Percentiles rank a stretch among this genome's conserved stretches.
Evolutionary conservation across 2,113 vertebrate genomes (phyloP).

Genomic region (Caloenas nicobarica): DNA sequence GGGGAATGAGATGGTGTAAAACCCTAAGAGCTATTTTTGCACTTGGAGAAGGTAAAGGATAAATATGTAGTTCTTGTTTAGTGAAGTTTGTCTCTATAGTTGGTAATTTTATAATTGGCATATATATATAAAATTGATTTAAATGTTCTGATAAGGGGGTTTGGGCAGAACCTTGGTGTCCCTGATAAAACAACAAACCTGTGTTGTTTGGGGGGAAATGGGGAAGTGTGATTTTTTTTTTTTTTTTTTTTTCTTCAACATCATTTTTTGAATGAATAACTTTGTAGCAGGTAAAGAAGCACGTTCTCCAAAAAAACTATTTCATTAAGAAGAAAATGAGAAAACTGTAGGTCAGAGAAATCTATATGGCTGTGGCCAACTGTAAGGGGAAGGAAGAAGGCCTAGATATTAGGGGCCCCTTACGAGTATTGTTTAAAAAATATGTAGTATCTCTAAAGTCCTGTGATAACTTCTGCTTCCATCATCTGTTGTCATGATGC

Average conservation of each 20-base stretch:
- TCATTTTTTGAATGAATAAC: not conserved
- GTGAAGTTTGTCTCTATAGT: not conserved
- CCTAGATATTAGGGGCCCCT: not conserved
- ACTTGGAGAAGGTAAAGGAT: not conserved
- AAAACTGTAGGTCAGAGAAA: not conserved
- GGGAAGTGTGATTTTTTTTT: not conserved
- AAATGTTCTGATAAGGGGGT: not conserved
- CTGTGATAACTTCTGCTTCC: not conserved
- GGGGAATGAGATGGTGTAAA: not conserved
- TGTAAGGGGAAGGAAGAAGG: not conserved
- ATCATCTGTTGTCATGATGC: not conserved
- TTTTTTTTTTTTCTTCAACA: not conserved
- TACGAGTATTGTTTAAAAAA: not conserved
- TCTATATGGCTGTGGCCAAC: not conserved
- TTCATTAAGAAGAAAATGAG: not conserved
- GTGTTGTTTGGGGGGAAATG: not conserved
- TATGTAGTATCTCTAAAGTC: not conserved
- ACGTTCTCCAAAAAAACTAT: not conserved
- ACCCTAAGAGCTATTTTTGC: not conserved
- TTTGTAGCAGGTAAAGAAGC: not conserved
- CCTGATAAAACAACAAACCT: not conserved
- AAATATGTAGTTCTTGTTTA: not conserved
- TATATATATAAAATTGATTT: not conserved
- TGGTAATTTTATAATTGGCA: not conserved
- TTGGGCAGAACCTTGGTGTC: not conserved